These are phyloP conservation scores for Falco punctatus DNA, from an alignment of 2,113 vertebrate species.

Conservation along the genomic window DNA sequence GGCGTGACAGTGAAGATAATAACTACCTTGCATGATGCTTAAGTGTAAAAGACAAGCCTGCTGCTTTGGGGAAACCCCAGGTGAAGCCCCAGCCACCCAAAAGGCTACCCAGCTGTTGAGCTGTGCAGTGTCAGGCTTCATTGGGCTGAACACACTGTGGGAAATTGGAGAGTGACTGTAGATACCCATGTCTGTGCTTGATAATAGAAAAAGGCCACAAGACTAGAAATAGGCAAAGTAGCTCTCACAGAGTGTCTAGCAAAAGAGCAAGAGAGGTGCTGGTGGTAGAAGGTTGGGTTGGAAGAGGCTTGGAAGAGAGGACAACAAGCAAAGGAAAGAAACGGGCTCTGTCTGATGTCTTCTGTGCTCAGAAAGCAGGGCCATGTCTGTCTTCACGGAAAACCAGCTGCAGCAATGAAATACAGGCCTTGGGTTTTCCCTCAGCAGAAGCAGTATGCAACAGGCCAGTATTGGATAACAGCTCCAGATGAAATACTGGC, in stretches of 20 bases:
- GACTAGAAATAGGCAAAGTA: neutral
- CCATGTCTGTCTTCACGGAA: neutral
- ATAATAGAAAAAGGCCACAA: neutral
- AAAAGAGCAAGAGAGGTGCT: neutral
- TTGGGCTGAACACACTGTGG: fast-evolving
- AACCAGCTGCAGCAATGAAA: neutral
- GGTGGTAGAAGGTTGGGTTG: neutral
- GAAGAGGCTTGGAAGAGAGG: neutral
- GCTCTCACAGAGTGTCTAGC: neutral
- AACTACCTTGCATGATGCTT: neutral
- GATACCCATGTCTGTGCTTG: neutral
- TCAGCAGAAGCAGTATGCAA: neutral
- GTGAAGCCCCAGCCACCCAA: neutral
- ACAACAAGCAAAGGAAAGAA: neutral
- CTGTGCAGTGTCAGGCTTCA: neutral
- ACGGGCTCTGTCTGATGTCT: neutral
- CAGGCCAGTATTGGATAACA: neutral
- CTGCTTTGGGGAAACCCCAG: neutral
- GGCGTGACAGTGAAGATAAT: neutral
- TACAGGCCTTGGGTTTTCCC: neutral
- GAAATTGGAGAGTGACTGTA: neutral
- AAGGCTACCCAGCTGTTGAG: neutral
- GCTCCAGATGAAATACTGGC: neutral
- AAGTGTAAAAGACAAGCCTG: neutral
- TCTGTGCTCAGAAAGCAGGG: neutral